Conservation (phyloP, 35 echinoderm and acorn worm genomes). For the Strongylocentrotus purpuratus region DNA sequence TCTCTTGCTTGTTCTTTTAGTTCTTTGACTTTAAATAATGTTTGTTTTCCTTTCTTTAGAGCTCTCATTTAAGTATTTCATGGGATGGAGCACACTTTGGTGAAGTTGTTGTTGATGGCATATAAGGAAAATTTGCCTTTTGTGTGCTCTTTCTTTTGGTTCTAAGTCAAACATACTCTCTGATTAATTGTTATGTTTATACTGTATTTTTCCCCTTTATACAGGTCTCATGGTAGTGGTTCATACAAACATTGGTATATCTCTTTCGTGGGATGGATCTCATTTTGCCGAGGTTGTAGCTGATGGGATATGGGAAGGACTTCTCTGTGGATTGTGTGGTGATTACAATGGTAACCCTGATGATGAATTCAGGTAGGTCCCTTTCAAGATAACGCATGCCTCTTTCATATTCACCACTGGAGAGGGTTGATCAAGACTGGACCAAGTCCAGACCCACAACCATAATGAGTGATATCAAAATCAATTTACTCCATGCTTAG, state of each 20-base stretch:
- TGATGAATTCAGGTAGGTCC: constrained; percentile 83
- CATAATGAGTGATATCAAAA: no score
- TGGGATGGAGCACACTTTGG: constrained; percentile 91
- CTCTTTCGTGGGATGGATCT: constrained; percentile 82
- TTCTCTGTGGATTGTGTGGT: constrained; percentile 91
- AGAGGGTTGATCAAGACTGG: no score
- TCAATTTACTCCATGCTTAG: no score
- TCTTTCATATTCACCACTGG: no score
- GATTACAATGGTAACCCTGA: constrained; percentile 84
- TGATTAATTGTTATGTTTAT: no score
- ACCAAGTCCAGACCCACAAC: no score
- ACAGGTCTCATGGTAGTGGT: constrained; percentile 88
- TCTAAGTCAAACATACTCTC: no score
- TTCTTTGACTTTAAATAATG: no score
- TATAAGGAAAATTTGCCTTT: constrained; percentile 50
- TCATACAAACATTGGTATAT: constrained; percentile 87
- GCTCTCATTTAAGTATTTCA: constrained; percentile 86
- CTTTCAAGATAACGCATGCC: neutral
- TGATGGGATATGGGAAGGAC: constrained; percentile 77
- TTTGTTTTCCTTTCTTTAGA: neutral
- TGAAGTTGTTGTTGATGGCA: constrained; percentile 76
- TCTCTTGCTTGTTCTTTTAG: no score
- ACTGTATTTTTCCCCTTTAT: neutral
- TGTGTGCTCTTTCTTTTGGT: no score
- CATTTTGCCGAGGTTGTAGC: constrained; percentile 88